Evolutionary conservation across 2,113 vertebrate genomes (phyloP).

Genomic region (Lophochroa leadbeateri): DNA sequence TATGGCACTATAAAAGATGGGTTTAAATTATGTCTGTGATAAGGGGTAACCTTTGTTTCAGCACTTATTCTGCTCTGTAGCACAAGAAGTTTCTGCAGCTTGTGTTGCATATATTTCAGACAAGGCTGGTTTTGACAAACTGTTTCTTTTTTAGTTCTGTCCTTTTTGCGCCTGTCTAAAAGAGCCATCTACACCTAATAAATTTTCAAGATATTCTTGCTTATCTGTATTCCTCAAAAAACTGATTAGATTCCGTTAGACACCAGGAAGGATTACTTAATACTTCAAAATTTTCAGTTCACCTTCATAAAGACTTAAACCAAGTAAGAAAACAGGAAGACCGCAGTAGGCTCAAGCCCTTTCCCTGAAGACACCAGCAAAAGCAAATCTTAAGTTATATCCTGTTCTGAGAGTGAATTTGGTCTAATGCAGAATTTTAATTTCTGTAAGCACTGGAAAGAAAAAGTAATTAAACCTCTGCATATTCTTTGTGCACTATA

Average conservation of each 20-base stretch:
- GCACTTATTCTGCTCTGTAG: background rate
- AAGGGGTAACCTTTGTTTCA: slow-evolving; percentile 37
- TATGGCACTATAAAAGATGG: slow-evolving; percentile 42
- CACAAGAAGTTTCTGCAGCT: slow-evolving; percentile 33
- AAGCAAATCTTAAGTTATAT: background rate
- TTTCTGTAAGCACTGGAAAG: slow-evolving; percentile 45
- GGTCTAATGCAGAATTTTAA: background rate
- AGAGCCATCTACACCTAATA: background rate
- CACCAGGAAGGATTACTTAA: background rate
- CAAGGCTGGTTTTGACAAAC: slow-evolving; percentile 46
- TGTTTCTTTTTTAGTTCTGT: slow-evolving; percentile 25
- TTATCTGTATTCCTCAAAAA: slow-evolving; percentile 27
- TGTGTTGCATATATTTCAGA: slow-evolving; percentile 56
- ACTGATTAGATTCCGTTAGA: background rate
- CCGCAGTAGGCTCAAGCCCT: background rate
- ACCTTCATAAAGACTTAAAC: background rate
- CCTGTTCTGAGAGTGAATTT: background rate
- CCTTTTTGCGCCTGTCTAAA: background rate
- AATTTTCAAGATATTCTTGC: background rate
- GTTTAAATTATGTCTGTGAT: slow-evolving; percentile 42
- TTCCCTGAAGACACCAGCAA: background rate
- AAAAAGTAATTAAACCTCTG: slow-evolving; percentile 42
- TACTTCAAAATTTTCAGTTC: slow-evolving; percentile 8
- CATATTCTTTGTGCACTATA: slow-evolving; percentile 13
- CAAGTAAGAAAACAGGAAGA: background rate